phyloP scores from a whole-genome alignment of 1,140 invertebrate species.

The Octopus sinensis region DNA sequence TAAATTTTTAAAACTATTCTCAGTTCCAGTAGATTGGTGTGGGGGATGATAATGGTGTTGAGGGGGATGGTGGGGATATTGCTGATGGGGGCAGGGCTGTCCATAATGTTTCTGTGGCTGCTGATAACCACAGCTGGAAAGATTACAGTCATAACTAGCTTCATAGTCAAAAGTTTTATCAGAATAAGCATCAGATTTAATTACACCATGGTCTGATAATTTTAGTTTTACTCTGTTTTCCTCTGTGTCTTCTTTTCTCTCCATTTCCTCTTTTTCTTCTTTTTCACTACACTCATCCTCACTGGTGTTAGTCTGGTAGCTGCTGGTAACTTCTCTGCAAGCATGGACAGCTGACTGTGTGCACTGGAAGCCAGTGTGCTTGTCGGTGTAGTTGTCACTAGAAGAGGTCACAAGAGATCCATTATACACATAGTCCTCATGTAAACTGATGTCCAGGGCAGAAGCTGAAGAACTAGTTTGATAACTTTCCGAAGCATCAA shows the following conservation, averaged over 20 bases:
- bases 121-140: not conserved
- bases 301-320: not conserved
- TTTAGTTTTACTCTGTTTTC: not conserved
- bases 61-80: not conserved
- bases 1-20: not conserved
- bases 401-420: not conserved
- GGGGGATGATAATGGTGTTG: not conserved
- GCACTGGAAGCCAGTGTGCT: too few relatives aligned
- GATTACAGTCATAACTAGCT: not conserved
- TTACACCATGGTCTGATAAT: slow-evolving; percentile 5
- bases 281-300: not conserved
- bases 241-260: too few relatives aligned
- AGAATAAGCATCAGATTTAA: not conserved
- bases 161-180: not conserved
- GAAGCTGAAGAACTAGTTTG: not conserved
- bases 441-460: not conserved
- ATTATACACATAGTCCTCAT: not conserved
- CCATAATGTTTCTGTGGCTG: not conserved
- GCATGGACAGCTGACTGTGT: too few relatives aligned
- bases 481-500: not conserved
- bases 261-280: not conserved
- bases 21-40: not conserved
- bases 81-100: not conserved
- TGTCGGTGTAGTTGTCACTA: not conserved
- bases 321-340: too few relatives aligned